Evolutionary conservation across 2,113 vertebrate species (phyloP), one percentile per base, ranked within the genome.

Genomic region (Misgurnus mizolepis): DNA sequence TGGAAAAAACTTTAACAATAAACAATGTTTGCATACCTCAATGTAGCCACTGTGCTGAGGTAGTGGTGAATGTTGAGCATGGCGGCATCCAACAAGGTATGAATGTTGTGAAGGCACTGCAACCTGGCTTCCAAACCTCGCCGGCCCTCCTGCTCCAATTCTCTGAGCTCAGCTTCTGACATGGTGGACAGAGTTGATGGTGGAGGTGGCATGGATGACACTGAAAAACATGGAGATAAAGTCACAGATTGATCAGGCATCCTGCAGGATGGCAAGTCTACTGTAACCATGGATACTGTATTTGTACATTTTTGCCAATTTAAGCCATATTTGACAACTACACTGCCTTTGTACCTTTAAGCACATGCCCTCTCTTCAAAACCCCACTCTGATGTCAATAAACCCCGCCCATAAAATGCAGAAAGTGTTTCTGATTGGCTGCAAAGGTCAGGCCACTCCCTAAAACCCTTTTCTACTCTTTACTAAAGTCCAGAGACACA

Each of bases 1-100:
- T 77, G 39, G 67, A 27, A 60, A 5, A 15, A 45, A 61, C n/a
- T 15, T 22, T 22, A 27, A 12, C 10, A 2, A 17, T 40, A 22
- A 10, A 12, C 18, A 27, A 14, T 22, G 15, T n/a, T 58, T 18
- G 9, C 14, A 78, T 86, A 96, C 96, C 92, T 93, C n/a, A 97
- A 85, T 0, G 93, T 93, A 41, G 95, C 94, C 10, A 98, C 91
- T 0, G 97, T 96, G 0, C 93, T 94, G 83, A 98, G 95, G 90
- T 98, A 98, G 88, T 98, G 96, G 91, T 97, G 96, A 89, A 98
- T 98, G 89, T 98, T 97, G 62, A 98, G 90, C 96, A 98, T 97
- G 86, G 97, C 97, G 0, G 97, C 97, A 0, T 98, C 97, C 56
- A 98, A 92, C 78, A 98, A 92, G 0, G 96, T 98, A 92, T 98